A percentile compares a stretch with the other conserved stretches of the same genome.
Evolutionary conservation across 2,888 invertebrate genomes (phyloP).

Genomic region (Sussaba pulchella): DNA sequence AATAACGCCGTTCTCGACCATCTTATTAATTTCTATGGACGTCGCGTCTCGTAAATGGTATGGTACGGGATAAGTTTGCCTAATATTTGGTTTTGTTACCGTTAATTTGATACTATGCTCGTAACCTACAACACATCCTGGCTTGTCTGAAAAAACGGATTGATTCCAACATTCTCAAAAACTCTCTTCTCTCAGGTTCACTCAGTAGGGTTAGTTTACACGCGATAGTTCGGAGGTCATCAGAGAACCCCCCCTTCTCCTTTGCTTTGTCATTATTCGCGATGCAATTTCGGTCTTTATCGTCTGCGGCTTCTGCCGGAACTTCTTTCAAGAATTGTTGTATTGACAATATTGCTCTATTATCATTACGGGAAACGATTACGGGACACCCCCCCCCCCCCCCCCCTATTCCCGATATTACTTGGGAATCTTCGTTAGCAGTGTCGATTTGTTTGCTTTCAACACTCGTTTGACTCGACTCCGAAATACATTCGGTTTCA

Average conservation of each 20-base stretch:
- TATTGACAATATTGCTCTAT: too few relatives aligned
- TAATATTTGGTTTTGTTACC: conserved; percentile 65
- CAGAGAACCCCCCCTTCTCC: not conserved
- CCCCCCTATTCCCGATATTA: too few relatives aligned
- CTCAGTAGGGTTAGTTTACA: conserved; percentile 4
- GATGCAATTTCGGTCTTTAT: not conserved
- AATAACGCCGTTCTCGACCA: conserved; percentile 67
- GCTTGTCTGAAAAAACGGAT: conserved; percentile 67
- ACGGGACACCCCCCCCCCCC: too few relatives aligned
- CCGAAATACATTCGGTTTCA: too few relatives aligned
- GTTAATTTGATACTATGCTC: conserved; percentile 70
- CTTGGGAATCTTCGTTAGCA: too few relatives aligned
- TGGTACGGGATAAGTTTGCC: conserved; percentile 74
- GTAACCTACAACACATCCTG: conserved; percentile 69
- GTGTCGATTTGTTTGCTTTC: too few relatives aligned
- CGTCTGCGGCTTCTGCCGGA: too few relatives aligned
- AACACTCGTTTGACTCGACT: too few relatives aligned
- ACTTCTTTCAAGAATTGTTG: too few relatives aligned
- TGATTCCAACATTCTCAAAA: not conserved
- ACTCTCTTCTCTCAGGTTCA: not conserved
- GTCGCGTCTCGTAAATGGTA: conserved; percentile 71
- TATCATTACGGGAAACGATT: too few relatives aligned
- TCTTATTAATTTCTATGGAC: conserved; percentile 69
- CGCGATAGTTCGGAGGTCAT: conserved; percentile 5
- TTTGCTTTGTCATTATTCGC: not conserved